Evolutionary conservation across 2,888 invertebrate species (phyloP).

Genomic region (Nomada lathburiana): DNA sequence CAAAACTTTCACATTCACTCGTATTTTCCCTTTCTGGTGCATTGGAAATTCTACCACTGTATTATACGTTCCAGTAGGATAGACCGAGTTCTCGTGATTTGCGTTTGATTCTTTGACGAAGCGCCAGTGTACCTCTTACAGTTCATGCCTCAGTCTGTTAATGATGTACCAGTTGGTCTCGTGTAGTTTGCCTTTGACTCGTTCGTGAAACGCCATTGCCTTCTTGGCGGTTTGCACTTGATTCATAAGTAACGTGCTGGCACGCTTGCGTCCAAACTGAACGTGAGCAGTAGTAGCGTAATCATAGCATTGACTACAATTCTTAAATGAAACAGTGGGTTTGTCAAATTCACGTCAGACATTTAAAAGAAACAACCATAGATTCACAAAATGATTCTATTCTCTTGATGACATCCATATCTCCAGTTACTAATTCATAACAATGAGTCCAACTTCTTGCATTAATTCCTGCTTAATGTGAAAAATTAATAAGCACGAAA

Average conservation of each 20-base stretch:
- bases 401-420: neutral
- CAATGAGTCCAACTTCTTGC: neutral
- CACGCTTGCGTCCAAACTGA: neutral
- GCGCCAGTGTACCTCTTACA: neutral
- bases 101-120: neutral
- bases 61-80: neutral
- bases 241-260: conserved; percentile 3
- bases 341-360: conserved; percentile 43
- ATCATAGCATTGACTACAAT: neutral
- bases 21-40: too few species aligned
- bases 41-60: too few species aligned
- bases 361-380: neutral
- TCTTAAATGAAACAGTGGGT: neutral
- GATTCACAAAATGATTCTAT: neutral
- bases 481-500: neutral
- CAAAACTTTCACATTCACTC: too few species aligned
- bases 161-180: conserved; percentile 1
- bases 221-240: neutral
- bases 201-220: neutral
- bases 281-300: neutral
- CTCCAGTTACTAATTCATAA: neutral
- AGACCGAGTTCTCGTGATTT: neutral
- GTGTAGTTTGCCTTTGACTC: conserved; percentile 13
- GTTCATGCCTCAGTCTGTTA: conserved; percentile 2
- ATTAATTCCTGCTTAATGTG: neutral